phyloP scores from a whole-genome alignment of 2,797 vertebrate genomes.

The Poecilia wingei region DNA sequence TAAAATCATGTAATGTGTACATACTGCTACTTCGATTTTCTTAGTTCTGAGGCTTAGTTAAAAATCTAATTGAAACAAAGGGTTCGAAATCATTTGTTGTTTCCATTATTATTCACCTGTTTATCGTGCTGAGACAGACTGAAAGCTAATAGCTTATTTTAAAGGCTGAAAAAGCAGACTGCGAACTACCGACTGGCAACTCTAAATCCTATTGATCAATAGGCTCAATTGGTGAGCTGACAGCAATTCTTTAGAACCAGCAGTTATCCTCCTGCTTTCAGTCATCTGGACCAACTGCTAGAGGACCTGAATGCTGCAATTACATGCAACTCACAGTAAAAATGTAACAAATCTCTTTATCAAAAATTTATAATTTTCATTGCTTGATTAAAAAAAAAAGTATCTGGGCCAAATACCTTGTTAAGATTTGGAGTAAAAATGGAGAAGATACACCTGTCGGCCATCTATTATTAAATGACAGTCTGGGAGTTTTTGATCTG shows the following conservation, averaged over 20 bases:
- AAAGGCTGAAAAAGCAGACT: background rate
- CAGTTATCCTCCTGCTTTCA: background rate
- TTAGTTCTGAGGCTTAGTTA: conserved; percentile 11
- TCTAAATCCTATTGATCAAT: conserved; percentile 1
- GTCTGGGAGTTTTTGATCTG: background rate
- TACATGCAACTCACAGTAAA: background rate
- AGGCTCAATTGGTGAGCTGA: conserved; percentile 3
- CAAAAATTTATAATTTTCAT: background rate
- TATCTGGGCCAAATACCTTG: background rate
- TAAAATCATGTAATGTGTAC: background rate
- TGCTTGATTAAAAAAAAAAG: background rate
- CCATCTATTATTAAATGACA: background rate
- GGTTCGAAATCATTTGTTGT: background rate
- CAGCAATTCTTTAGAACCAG: conserved; percentile 3
- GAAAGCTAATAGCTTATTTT: conserved; percentile 2
- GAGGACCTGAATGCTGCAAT: background rate
- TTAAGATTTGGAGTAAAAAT: background rate
- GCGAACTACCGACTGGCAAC: background rate
- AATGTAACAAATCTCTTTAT: background rate
- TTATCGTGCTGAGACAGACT: background rate
- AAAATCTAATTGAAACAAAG: background rate
- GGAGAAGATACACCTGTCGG: background rate
- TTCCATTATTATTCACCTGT: background rate
- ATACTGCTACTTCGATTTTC: conserved; percentile 19
- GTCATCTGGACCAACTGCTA: background rate